Evolutionary conservation across 2,113 vertebrate genomes (phyloP).

Genomic region (Rhinolophus ferrumequinum): DNA sequence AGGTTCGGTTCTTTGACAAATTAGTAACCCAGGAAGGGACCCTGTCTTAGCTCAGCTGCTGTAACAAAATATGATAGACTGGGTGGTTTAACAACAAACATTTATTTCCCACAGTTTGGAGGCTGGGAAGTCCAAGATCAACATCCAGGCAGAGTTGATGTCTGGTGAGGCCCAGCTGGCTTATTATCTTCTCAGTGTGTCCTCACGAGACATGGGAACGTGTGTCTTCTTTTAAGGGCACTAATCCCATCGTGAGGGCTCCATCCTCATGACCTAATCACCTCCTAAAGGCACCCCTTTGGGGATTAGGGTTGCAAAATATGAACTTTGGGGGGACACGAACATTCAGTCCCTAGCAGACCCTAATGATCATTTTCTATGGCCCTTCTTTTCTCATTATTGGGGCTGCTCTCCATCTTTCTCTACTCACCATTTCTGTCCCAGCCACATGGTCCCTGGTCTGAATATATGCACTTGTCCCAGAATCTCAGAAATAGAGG

Average conservation of each 20-base stretch:
- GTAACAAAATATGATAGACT: neutral
- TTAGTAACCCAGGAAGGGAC: neutral
- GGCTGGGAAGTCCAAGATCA: neutral
- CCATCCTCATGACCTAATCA: neutral
- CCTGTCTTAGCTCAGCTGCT: neutral
- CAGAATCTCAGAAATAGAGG: neutral
- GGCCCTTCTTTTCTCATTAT: neutral
- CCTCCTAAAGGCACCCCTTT: neutral
- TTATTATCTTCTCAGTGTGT: neutral
- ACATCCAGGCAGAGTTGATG: neutral
- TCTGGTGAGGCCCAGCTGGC: neutral
- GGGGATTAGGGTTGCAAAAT: neutral
- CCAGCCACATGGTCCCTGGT: neutral
- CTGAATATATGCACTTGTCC: neutral
- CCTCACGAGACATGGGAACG: neutral
- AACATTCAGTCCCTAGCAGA: neutral
- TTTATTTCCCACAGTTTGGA: neutral
- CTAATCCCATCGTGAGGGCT: neutral
- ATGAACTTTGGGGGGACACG: neutral
- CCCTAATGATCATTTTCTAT: neutral
- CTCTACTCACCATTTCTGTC: neutral
- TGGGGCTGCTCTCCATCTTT: neutral
- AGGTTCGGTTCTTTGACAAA: neutral
- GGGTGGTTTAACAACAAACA: neutral
- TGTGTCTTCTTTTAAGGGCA: neutral